Evolutionary conservation across 2,113 vertebrate species (phyloP).

Genomic region (Ailurus styani): DNA sequence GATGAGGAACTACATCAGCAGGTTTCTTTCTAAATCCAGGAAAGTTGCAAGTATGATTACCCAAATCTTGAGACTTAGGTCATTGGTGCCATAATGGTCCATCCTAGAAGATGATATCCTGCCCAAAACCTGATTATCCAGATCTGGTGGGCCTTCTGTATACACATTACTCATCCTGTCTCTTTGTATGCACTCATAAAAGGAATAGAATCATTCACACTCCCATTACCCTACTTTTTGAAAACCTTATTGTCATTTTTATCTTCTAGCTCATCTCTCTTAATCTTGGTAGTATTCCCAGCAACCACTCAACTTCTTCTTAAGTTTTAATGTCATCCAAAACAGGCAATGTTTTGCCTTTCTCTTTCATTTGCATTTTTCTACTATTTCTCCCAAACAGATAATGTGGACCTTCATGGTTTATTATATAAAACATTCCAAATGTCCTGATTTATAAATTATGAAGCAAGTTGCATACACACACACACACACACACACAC

Average conservation of each 20-base stretch:
- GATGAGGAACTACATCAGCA: neutral
- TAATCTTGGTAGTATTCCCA: neutral
- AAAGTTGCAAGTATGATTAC: neutral
- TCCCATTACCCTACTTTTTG: neutral
- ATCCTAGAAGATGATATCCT: neutral
- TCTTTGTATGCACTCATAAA: neutral
- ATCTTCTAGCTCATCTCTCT: neutral
- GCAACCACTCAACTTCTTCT: neutral
- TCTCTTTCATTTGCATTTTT: neutral
- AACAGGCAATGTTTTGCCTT: neutral
- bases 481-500: neutral
- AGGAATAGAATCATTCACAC: neutral
- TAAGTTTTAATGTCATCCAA: neutral
- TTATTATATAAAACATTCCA: neutral
- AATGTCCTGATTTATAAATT: neutral
- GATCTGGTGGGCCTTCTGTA: neutral
- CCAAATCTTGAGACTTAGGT: neutral
- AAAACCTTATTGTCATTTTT: neutral
- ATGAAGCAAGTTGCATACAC: neutral
- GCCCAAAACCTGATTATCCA: neutral
- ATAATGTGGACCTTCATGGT: neutral
- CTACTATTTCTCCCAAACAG: neutral
- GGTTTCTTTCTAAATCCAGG: neutral
- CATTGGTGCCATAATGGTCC: neutral
- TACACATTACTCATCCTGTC: neutral